phyloP scores from a whole-genome alignment of 92 coral and sea anemone genomes.

The Diadumene lineata region DNA sequence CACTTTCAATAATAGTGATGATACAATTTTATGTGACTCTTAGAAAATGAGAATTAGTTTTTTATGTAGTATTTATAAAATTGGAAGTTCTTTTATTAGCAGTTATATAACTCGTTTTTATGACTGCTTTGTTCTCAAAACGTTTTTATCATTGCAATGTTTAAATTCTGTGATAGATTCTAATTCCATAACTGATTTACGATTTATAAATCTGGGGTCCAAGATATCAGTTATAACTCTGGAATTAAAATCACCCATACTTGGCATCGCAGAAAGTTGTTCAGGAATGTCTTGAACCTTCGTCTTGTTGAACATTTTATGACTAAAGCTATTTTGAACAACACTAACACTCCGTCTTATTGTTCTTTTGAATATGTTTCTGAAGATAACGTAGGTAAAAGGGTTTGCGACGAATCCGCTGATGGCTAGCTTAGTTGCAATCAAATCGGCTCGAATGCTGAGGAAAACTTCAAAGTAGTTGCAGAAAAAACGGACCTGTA shows the following conservation, averaged over 20 bases:
- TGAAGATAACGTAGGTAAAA: slow-evolving; percentile 60
- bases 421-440: slow-evolving; percentile 38
- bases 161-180: neutral
- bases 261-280: neutral
- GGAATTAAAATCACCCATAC: neutral
- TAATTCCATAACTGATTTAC: neutral
- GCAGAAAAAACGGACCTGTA: slow-evolving; percentile 55
- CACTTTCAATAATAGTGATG: no score
- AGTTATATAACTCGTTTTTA: no score
- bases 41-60: no score
- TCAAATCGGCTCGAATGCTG: slow-evolving; percentile 27
- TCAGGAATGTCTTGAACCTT: neutral
- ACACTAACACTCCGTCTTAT: slow-evolving; percentile 26
- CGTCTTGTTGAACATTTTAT: slow-evolving; percentile 2
- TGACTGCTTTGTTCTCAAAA: no score
- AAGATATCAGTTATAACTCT: slow-evolving; percentile 6
- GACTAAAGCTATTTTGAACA: slow-evolving; percentile 13
- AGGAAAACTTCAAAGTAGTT: slow-evolving; percentile 32
- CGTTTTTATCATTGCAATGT: no score
- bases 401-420: slow-evolving; percentile 54
- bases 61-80: no score
- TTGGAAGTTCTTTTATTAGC: no score
- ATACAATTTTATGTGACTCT: no score
- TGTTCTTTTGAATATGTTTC: slow-evolving; percentile 48
- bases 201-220: slow-evolving; percentile 14